Conservation (phyloP, 2,888 invertebrate genomes). For the Tetramorium bicarinatum region DNA sequence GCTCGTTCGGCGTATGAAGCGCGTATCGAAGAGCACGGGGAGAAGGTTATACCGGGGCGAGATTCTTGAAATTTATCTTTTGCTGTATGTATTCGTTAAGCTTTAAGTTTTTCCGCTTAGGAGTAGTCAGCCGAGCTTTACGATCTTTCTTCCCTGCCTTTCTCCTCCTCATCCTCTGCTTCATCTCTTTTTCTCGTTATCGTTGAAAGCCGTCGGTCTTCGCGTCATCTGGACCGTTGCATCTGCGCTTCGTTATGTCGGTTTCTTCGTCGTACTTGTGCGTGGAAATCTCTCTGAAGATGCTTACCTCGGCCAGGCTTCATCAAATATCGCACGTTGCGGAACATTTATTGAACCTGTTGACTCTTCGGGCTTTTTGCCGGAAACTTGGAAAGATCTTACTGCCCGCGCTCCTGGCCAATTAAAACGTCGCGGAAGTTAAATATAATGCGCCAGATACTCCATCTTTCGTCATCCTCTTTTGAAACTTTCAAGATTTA, state of each 20-base stretch:
- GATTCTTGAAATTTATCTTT: constrained; percentile 73
- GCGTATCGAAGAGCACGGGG: constrained; percentile 4
- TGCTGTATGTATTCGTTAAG: constrained; percentile 73
- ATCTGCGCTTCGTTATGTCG: constrained; percentile 65
- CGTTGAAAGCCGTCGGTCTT: constrained; percentile 33
- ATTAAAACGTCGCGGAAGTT: constrained; percentile 71
- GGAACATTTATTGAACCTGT: constrained; percentile 64
- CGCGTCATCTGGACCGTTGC: constrained; percentile 48
- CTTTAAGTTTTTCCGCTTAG: constrained; percentile 63
- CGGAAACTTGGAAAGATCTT: constrained; percentile 41
- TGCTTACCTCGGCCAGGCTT: constrained; percentile 65
- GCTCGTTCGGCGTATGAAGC: constrained; percentile 42
- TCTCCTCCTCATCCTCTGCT: constrained; percentile 4
- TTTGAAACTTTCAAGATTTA: constrained; percentile 38
- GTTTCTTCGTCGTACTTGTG: constrained; percentile 61
- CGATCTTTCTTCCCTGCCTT: constrained; percentile 51
- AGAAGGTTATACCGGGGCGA: constrained; percentile 25
- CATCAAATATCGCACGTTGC: constrained; percentile 65
- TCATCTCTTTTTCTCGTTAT: constrained; percentile 63
- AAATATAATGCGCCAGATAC: constrained; percentile 49
- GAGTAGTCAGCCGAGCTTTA: constrained; percentile 29
- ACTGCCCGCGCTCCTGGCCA: constrained; percentile 58
- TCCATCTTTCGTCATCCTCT: constrained; percentile 34
- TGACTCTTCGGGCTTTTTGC: constrained; percentile 37
- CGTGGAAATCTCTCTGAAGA: constrained; percentile 59